Evolutionary conservation across 2,797 vertebrate genomes (phyloP).

Genomic region (Sebastes melanostomus): DNA sequence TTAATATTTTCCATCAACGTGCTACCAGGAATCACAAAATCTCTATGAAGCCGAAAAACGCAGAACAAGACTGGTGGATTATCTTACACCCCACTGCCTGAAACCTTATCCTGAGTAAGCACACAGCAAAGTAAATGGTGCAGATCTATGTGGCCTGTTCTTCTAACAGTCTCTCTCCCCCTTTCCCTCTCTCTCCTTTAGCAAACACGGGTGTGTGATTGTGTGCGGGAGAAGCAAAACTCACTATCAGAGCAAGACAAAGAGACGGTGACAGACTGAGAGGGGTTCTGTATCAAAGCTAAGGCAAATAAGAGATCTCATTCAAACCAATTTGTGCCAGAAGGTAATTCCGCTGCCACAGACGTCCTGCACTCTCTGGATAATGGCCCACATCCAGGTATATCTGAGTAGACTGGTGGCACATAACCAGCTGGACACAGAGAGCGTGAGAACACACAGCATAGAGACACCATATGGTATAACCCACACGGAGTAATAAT

Average conservation of each 20-base stretch:
- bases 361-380: slow-evolving; percentile 47
- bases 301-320: slow-evolving; percentile 44
- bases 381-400: slow-evolving; percentile 69
- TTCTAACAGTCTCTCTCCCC: slow-evolving; percentile 14
- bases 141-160: slow-evolving; percentile 10
- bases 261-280: slow-evolving; percentile 14
- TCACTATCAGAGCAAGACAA: slow-evolving; percentile 18
- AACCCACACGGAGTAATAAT: slow-evolving; percentile 45
- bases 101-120: slow-evolving; percentile 35
- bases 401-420: slow-evolving; percentile 58
- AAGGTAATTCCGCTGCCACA: slow-evolving; percentile 57
- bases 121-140: slow-evolving; percentile 52
- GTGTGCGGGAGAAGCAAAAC: slow-evolving; percentile 21
- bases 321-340: slow-evolving; percentile 52
- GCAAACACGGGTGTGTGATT: slow-evolving; percentile 78
- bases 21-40: neutral
- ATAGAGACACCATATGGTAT: slow-evolving; percentile 55
- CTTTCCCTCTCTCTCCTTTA: slow-evolving; percentile 54
- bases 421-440: slow-evolving; percentile 62
- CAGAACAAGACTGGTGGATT: neutral
- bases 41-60: slow-evolving; percentile 10
- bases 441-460: slow-evolving; percentile 48
- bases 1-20: slow-evolving; percentile 1
- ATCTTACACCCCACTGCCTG: slow-evolving; percentile 1
- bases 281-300: slow-evolving; percentile 41